These are phyloP conservation scores for Strix aluco DNA, from an alignment of 2,113 vertebrate species.

Conservation along the genomic window DNA sequence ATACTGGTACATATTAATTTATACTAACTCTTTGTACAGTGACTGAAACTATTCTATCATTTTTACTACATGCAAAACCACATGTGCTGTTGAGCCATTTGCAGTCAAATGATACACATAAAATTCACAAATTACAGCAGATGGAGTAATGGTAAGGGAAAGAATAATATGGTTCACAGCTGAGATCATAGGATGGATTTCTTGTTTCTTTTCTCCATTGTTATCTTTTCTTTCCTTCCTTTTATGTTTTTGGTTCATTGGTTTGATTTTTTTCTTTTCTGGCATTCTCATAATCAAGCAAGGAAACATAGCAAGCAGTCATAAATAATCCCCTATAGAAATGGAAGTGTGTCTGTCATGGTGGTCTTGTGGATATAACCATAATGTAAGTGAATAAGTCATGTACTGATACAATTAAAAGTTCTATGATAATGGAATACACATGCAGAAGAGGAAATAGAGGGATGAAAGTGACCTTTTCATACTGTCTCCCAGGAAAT, in stretches of 20 bases:
- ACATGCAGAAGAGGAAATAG: background rate
- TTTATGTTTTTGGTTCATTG: background rate
- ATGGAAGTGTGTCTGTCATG: background rate
- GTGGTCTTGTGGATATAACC: background rate
- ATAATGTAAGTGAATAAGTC: background rate
- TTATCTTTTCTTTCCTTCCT: background rate
- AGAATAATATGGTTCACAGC: background rate
- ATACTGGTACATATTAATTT: background rate
- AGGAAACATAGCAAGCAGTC: background rate
- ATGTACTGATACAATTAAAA: background rate
- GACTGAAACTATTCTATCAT: background rate
- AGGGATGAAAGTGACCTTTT: background rate
- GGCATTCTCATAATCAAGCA: background rate
- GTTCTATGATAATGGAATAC: background rate
- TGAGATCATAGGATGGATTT: background rate
- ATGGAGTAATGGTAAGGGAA: background rate
- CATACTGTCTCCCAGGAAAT: background rate
- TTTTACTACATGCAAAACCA: background rate
- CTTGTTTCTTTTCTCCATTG: background rate
- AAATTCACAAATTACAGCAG: background rate
- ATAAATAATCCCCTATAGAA: background rate
- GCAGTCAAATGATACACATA: background rate
- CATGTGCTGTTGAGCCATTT: background rate
- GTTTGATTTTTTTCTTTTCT: background rate
- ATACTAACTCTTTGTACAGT: background rate